A percentile compares a stretch with the other conserved stretches of the same genome.
phyloP scores from a whole-genome alignment of 2,888 invertebrate genomes.

The Cataglyphis albicans region DNA sequence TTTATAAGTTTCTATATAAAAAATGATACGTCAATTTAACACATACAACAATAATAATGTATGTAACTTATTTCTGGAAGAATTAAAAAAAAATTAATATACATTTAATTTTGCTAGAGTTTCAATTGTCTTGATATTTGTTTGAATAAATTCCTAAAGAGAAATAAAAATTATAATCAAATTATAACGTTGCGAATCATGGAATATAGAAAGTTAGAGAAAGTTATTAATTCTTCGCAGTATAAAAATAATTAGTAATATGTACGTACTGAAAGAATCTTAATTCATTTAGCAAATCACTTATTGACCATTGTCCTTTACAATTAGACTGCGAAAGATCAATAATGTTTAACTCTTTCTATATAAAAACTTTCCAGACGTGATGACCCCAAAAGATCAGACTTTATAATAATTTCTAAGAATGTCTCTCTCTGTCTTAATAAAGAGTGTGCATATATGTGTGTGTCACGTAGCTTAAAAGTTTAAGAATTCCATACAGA shows the following conservation, averaged over 20 bases:
- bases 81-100: not conserved
- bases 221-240: not conserved
- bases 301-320: constrained; percentile 28
- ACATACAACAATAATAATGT: not conserved
- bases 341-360: constrained; percentile 41
- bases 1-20: not conserved
- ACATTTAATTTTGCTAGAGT: not conserved
- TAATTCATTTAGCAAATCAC: not conserved
- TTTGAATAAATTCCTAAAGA: not conserved
- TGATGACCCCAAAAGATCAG: constrained; percentile 31
- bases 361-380: constrained; percentile 43
- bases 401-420: constrained; percentile 37
- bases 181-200: not conserved
- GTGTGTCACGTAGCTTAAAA: not conserved
- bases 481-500: constrained; percentile 3
- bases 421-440: constrained; percentile 5
- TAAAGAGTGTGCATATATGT: not conserved
- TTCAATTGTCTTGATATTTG: not conserved
- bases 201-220: not conserved
- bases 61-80: not conserved
- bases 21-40: not conserved
- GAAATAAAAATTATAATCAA: not conserved
- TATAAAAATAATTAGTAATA: not conserved
- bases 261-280: not conserved
- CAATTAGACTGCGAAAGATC: constrained; percentile 7